phyloP scores from a whole-genome alignment of 2,113 vertebrate genomes.

The Corythornis cristatus region DNA sequence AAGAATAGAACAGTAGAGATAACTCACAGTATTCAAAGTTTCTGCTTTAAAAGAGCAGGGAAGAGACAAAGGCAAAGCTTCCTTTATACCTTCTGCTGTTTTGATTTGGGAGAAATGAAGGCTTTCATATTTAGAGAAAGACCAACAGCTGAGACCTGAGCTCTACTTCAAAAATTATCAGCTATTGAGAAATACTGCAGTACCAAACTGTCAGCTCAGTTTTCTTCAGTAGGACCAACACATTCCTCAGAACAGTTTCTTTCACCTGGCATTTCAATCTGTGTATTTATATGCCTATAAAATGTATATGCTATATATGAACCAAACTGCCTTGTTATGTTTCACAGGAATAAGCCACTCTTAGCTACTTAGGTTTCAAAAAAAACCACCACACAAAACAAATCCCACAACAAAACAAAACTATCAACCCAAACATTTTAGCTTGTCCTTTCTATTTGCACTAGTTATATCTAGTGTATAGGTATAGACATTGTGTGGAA shows the following conservation, averaged over 20 bases:
- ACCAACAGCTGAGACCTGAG: conserved; percentile 18
- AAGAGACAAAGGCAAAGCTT: conserved; percentile 3
- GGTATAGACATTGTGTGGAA: background rate
- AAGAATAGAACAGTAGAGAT: conserved; percentile 17
- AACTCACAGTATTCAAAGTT: background rate
- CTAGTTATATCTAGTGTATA: background rate
- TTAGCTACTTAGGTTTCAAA: background rate
- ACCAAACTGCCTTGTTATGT: background rate
- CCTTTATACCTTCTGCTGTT: background rate
- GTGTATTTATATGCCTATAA: background rate
- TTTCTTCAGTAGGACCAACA: background rate
- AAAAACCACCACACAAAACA: background rate
- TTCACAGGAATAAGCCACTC: background rate
- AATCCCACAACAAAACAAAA: too few species aligned
- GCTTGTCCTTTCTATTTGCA: background rate
- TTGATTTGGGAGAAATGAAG: conserved; percentile 18
- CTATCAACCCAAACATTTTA: background rate
- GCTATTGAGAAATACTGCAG: background rate
- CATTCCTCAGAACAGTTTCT: background rate
- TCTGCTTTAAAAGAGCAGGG: background rate
- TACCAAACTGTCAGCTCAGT: background rate
- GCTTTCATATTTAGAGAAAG: conserved; percentile 22
- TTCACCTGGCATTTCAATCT: background rate
- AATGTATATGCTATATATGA: background rate
- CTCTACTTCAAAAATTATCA: background rate